phyloP scores from a whole-genome alignment of 2,113 vertebrate genomes.

The Gallinago paraguaiae region DNA sequence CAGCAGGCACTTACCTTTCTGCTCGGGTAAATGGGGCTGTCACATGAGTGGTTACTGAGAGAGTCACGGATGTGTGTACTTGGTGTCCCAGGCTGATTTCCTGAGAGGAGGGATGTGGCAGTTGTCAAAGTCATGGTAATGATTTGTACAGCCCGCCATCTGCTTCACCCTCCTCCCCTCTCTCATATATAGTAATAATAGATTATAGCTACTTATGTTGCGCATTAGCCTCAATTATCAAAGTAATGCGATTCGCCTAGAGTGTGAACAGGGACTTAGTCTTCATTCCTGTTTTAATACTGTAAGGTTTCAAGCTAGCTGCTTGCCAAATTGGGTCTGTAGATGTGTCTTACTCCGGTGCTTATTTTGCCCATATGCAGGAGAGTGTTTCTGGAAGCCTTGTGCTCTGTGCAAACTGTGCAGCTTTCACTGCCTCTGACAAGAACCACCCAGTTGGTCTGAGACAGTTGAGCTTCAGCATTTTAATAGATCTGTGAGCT shows the following conservation, averaged over 20 bases:
- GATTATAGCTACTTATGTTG: background rate
- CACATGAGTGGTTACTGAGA: rapidly evolving
- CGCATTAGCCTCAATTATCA: background rate
- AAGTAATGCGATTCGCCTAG: background rate
- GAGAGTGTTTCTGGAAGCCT: background rate
- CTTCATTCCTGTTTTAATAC: background rate
- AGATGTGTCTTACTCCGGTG: background rate
- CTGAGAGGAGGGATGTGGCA: background rate
- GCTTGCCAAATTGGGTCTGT: background rate
- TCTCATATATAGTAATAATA: background rate
- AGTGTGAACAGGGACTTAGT: no score
- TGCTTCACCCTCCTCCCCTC: background rate
- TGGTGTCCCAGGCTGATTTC: rapidly evolving
- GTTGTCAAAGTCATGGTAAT: background rate
- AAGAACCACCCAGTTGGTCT: constrained; percentile 17
- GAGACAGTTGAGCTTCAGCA: background rate
- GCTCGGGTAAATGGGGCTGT: background rate
- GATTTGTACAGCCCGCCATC: background rate
- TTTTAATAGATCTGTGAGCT: background rate
- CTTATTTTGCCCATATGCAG: background rate
- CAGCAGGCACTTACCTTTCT: background rate
- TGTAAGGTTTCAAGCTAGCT: background rate
- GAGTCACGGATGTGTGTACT: rapidly evolving
- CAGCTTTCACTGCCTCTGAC: background rate
- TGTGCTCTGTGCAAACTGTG: background rate